phyloP scores from a whole-genome alignment of 2,888 invertebrate genomes.

The Archaeoteleia sp. region DNA sequence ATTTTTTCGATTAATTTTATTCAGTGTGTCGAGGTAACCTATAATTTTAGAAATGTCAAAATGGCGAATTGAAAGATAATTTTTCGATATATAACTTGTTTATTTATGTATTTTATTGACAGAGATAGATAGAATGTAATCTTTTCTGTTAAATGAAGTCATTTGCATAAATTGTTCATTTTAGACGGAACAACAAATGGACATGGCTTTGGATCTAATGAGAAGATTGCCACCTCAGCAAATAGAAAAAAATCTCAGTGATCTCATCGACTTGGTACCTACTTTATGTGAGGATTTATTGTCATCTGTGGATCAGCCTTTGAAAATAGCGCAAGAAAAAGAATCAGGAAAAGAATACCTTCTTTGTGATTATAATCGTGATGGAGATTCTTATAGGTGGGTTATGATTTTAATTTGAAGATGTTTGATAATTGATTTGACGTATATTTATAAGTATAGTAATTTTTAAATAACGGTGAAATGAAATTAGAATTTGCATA shows the following conservation, averaged over 20 bases:
- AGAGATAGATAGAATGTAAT: too few relatives aligned
- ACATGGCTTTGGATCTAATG: conserved; percentile 99
- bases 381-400: conserved; percentile 96
- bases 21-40: conserved; percentile 58
- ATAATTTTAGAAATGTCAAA: conserved; percentile 63
- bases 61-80: conserved; percentile 56
- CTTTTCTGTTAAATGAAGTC: too few relatives aligned
- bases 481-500: too few relatives aligned
- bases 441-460: too few relatives aligned
- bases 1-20: conserved; percentile 25
- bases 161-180: conserved; percentile 63
- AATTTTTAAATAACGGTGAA: too few relatives aligned
- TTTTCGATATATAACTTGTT: conserved; percentile 17
- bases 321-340: conserved; percentile 97
- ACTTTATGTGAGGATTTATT: conserved; percentile 96
- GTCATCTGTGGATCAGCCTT: conserved; percentile 97
- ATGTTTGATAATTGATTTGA: too few relatives aligned
- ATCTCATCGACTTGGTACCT: conserved; percentile 97
- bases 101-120: conserved; percentile 6
- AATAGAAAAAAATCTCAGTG: conserved; percentile 98
- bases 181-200: conserved; percentile 96
- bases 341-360: conserved; percentile 97
- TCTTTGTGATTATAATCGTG: conserved; percentile 98
- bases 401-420: too few relatives aligned
- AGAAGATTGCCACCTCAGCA: conserved; percentile 98